Conservation (phyloP, 2,113 vertebrate genomes). For the Pyrgilauda ruficollis region DNA sequence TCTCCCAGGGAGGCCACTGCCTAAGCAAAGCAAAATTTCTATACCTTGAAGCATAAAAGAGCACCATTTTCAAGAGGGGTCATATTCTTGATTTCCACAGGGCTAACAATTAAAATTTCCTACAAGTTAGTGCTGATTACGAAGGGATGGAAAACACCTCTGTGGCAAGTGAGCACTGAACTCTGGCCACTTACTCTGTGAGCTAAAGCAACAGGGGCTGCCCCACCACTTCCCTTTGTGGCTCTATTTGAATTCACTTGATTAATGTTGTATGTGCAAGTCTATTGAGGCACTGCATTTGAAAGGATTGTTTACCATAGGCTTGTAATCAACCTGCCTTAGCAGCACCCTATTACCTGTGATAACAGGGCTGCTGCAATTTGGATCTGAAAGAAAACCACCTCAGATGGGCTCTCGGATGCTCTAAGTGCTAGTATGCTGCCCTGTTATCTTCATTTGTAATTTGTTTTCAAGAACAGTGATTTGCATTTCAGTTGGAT, state of each 20-base stretch:
- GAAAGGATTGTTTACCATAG: constrained; percentile 84
- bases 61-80: neutral
- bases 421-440: constrained; percentile 75
- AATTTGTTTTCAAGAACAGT: constrained; percentile 92
- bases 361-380: constrained; percentile 82
- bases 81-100: neutral
- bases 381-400: constrained; percentile 74
- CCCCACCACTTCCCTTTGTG: neutral
- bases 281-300: constrained; percentile 62
- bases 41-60: neutral
- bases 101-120: constrained; percentile 46
- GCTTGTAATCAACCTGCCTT: constrained; percentile 84
- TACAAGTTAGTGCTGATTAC: constrained; percentile 15
- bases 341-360: constrained; percentile 82
- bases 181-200: constrained; percentile 58
- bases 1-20: neutral
- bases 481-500: constrained; percentile 97
- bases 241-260: constrained; percentile 75
- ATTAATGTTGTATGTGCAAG: constrained; percentile 76
- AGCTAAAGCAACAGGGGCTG: constrained; percentile 52
- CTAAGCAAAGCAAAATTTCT: neutral
- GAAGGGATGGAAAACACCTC: neutral
- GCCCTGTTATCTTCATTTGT: constrained; percentile 83
- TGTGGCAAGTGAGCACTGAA: neutral
- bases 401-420: constrained; percentile 68